Conservation (phyloP, 2,113 vertebrate genomes). For the Macquaria australasica region DNA sequence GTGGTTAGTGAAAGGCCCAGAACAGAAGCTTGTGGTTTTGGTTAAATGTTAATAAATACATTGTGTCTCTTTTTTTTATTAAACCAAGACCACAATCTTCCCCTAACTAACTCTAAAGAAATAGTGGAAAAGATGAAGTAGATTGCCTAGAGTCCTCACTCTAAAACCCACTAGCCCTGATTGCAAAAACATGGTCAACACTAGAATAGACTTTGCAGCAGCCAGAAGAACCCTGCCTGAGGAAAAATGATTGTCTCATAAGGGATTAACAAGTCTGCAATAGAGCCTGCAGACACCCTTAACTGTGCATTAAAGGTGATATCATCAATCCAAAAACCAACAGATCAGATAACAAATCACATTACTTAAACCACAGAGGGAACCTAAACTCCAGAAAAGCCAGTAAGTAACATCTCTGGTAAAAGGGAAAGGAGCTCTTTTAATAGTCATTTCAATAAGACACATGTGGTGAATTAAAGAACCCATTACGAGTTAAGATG, state of each 20-base stretch:
- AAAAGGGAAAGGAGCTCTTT: neutral
- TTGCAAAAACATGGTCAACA: conserved; percentile 19
- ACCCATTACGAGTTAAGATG: conserved; percentile 4
- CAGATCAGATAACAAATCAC: conserved; percentile 41
- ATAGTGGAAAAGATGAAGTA: neutral
- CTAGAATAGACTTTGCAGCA: neutral
- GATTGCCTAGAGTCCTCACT: neutral
- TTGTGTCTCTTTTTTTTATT: too few relatives aligned
- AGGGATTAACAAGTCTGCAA: conserved; percentile 30
- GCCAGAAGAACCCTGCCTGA: neutral
- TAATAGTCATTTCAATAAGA: conserved; percentile 13
- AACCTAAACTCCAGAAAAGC: conserved; percentile 17
- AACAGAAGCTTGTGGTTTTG: too few relatives aligned
- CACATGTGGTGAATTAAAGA: conserved; percentile 13
- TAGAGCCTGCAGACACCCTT: conserved; percentile 10
- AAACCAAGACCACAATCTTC: too few relatives aligned
- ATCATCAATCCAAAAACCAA: conserved; percentile 26
- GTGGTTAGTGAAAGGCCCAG: too few relatives aligned
- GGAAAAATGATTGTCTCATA: conserved; percentile 19
- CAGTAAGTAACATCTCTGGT: conserved; percentile 26
- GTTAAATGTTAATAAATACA: too few relatives aligned
- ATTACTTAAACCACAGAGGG: neutral
- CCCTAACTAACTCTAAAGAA: neutral
- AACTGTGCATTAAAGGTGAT: conserved; percentile 29
- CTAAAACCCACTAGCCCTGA: neutral